Evolutionary conservation across 2,113 vertebrate species (phyloP), one percentile per base, ranked within the genome.

Genomic region (Nestor notabilis): DNA sequence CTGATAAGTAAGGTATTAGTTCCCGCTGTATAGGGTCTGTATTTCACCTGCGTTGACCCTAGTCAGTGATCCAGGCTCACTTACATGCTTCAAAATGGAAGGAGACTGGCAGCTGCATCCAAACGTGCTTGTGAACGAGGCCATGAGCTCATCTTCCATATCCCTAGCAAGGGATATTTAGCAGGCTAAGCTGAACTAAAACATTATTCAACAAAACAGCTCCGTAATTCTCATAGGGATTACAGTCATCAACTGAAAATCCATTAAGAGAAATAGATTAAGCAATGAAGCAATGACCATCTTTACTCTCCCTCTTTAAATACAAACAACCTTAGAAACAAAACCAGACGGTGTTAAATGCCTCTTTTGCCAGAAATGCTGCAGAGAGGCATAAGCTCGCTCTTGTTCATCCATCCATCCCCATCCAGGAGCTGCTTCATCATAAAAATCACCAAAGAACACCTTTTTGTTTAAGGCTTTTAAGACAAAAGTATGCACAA

Each of bases 201-300:
- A 60, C 92, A 95, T 74, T 92, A 56, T 44, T 95, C 92, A 78
- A 37, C 77, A 91, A 84, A 96, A 82, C 80, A 80, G 95, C 95
- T 65, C 91, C 72, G 13, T 95, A 94, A 97, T 97, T 97, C 96
- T 39, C 97, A 5, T 49, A 3, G 56, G 95, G 97, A 97, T 97
- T 97, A 96, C 89, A 95, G 93, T 71, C 89, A 94, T 94, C 93
- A 86, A 11, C 85, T 70, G 87, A 41, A 96, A 97, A 96, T 74
- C 97, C 95, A 95, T 95, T 90, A 88, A 64, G 94, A 93, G 91
- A 87, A 95, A 58, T 8, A 93, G 96, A 97, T 97, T 95, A 97
- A 95, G 94, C 96, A 89, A 71, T 35, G 75, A 64, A 78, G 96
- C 93, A 95, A 85, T 37, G 92, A 43, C 87, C 79, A 71, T 56